A percentile compares a stretch with the other conserved stretches of the same genome.
Evolutionary conservation across 2,888 invertebrate species (phyloP).

Genomic region (Cylloceria caligata): DNA sequence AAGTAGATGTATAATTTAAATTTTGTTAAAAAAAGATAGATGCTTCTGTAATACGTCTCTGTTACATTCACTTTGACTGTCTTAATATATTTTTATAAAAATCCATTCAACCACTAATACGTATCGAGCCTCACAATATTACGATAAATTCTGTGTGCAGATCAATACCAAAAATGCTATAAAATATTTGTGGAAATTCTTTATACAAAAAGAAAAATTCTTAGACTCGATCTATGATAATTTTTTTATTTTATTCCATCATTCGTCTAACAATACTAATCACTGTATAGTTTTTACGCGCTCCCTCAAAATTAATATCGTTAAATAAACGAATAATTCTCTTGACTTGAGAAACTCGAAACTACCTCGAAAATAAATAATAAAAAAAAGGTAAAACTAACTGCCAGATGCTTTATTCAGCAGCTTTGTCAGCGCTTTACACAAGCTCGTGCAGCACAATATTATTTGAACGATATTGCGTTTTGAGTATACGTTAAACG

Average conservation of each 20-base stretch:
- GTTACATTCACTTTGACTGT: slow-evolving; percentile 28
- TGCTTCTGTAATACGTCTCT: slow-evolving; percentile 40
- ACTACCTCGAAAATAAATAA: slow-evolving; percentile 39
- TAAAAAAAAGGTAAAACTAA: slow-evolving; percentile 69
- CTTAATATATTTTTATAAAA: not conserved
- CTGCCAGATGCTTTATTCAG: slow-evolving; percentile 81
- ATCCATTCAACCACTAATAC: slow-evolving; percentile 32
- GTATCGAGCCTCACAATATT: slow-evolving; percentile 29
- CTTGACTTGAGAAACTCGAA: slow-evolving; percentile 64
- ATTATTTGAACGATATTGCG: slow-evolving; percentile 51
- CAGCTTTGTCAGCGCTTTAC: slow-evolving; percentile 82
- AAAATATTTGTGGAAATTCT: slow-evolving; percentile 8
- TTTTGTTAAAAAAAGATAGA: slow-evolving; percentile 26
- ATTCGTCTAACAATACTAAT: slow-evolving; percentile 84
- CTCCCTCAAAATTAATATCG: slow-evolving; percentile 71
- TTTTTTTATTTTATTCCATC: slow-evolving; percentile 58
- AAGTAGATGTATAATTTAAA: slow-evolving; percentile 48
- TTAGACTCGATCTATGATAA: not conserved
- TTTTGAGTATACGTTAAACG: slow-evolving; percentile 31
- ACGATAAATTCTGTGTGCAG: slow-evolving; percentile 1
- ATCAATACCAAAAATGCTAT: not conserved
- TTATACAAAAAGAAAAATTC: slow-evolving; percentile 27
- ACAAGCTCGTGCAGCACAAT: slow-evolving; percentile 82
- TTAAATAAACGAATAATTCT: slow-evolving; percentile 60
- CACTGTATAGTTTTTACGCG: slow-evolving; percentile 76